Evolutionary conservation across 2,113 vertebrate species (phyloP).

Genomic region (Hirundichthys speculiger): DNA sequence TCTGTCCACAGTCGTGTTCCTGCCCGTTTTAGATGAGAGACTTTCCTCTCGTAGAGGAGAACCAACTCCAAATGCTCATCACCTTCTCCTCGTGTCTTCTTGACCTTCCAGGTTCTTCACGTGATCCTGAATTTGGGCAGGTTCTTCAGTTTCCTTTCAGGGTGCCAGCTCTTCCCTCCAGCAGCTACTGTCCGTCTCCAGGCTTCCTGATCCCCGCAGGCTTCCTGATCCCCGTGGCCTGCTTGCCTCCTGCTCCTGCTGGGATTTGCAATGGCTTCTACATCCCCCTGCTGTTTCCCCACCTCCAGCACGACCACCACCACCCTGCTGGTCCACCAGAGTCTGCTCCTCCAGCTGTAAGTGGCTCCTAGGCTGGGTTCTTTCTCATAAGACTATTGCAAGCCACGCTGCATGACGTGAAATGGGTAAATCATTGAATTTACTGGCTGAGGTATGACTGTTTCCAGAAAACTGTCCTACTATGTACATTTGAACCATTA

Average conservation of each 20-base stretch:
- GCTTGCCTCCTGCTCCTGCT: neutral
- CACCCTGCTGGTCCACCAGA: slow-evolving; percentile 2
- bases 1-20: too few species aligned
- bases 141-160: slow-evolving; percentile 32
- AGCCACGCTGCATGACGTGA: too few species aligned
- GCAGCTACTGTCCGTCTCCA: slow-evolving; percentile 14
- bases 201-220: neutral
- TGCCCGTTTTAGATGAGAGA: too few species aligned
- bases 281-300: slow-evolving; percentile 18
- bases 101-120: slow-evolving; percentile 24
- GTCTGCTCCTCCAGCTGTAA: neutral
- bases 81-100: neutral
- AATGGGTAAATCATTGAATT: too few species aligned
- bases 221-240: neutral
- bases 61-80: too few species aligned
- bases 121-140: neutral
- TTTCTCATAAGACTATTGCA: too few species aligned
- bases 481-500: too few species aligned
- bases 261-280: neutral
- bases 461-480: too few species aligned
- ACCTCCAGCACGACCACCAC: slow-evolving; percentile 1
- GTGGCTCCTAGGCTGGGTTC: too few species aligned
- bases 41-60: too few species aligned
- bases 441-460: too few species aligned
- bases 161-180: neutral